A percentile compares a stretch with the other conserved stretches of the same genome.
These are phyloP conservation scores for Elgaria multicarinata DNA, from an alignment of 2,113 vertebrate genomes.

Conservation along the genomic window DNA sequence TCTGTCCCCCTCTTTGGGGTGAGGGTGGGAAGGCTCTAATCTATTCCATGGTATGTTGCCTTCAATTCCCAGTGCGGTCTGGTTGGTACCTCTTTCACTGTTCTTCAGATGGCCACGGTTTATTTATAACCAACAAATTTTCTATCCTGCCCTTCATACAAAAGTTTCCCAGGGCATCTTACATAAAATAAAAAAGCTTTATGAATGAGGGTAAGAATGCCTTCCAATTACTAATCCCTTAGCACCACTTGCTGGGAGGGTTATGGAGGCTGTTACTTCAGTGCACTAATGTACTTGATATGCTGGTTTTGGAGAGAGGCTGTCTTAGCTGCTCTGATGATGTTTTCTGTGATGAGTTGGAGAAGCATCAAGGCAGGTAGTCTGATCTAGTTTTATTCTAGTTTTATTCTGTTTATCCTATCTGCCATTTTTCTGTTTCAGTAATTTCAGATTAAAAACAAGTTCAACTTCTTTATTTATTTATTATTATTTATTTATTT, in stretches of 20 bases:
- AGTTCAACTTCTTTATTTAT: no score
- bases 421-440: background rate
- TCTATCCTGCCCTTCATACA: background rate
- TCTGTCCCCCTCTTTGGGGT: background rate
- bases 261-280: background rate
- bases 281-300: background rate
- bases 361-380: background rate
- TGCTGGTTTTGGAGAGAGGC: slow-evolving; percentile 80
- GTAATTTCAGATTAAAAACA: background rate
- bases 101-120: background rate
- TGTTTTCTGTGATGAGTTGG: background rate
- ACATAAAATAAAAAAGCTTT: background rate
- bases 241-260: background rate
- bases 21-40: background rate
- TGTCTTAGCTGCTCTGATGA: slow-evolving; percentile 66
- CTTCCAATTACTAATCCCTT: background rate
- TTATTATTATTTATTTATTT: no score
- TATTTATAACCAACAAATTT: background rate
- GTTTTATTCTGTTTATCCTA: no score
- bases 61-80: background rate
- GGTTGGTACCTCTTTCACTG: background rate
- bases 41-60: background rate
- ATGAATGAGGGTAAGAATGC: background rate
- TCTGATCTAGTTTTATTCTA: background rate
- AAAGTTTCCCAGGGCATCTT: background rate